Conservation (phyloP, 2,797 vertebrate species). For the Nothura maculosa region DNA sequence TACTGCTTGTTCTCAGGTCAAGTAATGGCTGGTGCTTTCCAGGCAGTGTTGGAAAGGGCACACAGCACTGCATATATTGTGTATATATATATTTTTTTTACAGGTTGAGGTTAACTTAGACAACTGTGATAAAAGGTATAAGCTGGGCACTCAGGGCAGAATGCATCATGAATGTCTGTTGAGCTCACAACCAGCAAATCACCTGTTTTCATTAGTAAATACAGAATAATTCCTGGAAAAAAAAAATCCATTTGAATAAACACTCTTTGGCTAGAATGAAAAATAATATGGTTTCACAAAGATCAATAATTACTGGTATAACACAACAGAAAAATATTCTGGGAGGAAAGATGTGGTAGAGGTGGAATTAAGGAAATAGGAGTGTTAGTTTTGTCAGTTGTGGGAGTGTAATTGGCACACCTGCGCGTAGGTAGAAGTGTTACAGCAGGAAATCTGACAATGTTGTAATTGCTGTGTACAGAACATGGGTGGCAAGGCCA, state of each 20-base stretch:
- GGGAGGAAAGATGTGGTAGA: not conserved
- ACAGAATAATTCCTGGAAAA: not conserved
- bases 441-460: not conserved
- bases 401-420: not conserved
- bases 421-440: not conserved
- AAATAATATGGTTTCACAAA: not conserved
- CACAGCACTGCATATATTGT: too few relatives aligned
- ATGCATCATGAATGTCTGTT: not conserved
- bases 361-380: not conserved
- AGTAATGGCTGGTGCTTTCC: not conserved
- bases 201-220: not conserved
- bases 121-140: not conserved
- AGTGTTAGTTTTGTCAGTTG: not conserved
- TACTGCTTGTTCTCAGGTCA: not conserved
- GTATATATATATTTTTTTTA: too few relatives aligned
- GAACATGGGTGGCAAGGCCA: not conserved
- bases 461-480: not conserved
- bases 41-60: not conserved
- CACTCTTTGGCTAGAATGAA: fast-evolving
- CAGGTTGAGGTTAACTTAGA: not conserved
- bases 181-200: not conserved
- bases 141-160: not conserved
- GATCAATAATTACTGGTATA: not conserved
- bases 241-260: not conserved
- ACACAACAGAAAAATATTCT: not conserved